Conservation (phyloP, 2,888 invertebrate genomes). For the Drosophila falleni region DNA sequence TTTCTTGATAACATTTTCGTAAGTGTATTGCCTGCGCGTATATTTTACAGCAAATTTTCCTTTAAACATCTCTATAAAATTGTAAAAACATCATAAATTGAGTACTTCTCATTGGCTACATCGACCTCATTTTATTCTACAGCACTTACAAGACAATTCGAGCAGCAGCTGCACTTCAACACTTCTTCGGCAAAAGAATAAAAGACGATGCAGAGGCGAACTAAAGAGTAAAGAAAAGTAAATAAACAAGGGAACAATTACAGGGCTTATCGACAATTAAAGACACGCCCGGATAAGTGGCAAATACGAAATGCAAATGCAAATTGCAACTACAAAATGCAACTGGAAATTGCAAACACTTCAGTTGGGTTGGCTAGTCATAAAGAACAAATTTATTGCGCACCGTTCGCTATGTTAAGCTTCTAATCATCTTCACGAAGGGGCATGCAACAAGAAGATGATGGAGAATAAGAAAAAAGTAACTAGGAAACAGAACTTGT, state of each 20-base stretch:
- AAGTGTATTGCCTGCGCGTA: neutral
- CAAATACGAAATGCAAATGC: conserved; percentile 37
- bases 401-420: conserved; percentile 21
- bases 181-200: conserved; percentile 33
- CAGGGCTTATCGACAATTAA: conserved; percentile 69
- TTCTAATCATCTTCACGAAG: conserved; percentile 41
- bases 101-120: conserved; percentile 6
- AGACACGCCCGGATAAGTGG: conserved; percentile 50
- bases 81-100: conserved; percentile 8
- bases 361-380: conserved; percentile 19
- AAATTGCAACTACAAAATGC: conserved; percentile 33
- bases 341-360: conserved; percentile 38
- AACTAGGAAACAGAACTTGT: conserved; percentile 50
- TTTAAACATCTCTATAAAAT: neutral
- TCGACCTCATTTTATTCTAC: conserved; percentile 17
- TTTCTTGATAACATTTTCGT: neutral
- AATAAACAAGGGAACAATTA: conserved; percentile 69
- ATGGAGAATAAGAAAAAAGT: conserved; percentile 8
- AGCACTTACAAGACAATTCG: conserved; percentile 14
- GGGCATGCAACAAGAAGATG: conserved; percentile 4
- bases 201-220: neutral
- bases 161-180: conserved; percentile 64
- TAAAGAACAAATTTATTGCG: conserved; percentile 43
- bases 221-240: conserved; percentile 20
- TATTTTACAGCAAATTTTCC: neutral